phyloP scores from a whole-genome alignment of 35 echinoderm and acorn worm genomes.

The Stichopus chloronotus region DNA sequence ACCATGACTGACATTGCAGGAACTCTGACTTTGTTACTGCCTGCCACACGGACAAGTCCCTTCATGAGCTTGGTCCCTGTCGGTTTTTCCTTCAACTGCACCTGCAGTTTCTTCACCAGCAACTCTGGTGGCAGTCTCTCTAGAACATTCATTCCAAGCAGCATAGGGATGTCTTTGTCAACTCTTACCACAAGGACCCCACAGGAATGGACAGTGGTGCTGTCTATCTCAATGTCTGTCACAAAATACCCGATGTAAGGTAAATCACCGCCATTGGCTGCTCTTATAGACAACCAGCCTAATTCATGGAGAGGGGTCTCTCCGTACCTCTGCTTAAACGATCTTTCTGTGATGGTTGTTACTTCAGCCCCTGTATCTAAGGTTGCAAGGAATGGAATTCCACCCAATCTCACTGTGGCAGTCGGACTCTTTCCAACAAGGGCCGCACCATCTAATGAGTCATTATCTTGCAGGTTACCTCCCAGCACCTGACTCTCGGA shows the following conservation, averaged over 20 bases:
- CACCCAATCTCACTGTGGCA: neutral
- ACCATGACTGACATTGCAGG: neutral
- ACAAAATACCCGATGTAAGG: slow-evolving; percentile 25
- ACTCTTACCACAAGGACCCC: slow-evolving; percentile 17
- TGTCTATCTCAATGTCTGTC: neutral
- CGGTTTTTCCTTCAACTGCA: neutral
- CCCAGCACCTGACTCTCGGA: slow-evolving; percentile 5
- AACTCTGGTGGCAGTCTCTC: neutral
- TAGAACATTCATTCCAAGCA: slow-evolving; percentile 10
- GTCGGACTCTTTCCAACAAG: neutral
- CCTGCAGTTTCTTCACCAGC: neutral
- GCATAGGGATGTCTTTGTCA: neutral
- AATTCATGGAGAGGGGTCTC: neutral
- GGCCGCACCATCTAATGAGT: too few species aligned
- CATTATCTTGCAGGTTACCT: neutral
- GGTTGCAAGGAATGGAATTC: neutral
- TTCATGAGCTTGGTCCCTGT: neutral
- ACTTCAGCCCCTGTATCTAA: slow-evolving; percentile 25
- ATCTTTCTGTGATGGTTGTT: slow-evolving; percentile 20
- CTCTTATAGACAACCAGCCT: slow-evolving; percentile 5
- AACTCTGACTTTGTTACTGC: neutral
- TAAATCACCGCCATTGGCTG: slow-evolving; percentile 7
- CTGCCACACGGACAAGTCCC: slow-evolving; percentile 27
- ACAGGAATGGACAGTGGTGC: neutral
- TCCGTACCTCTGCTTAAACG: neutral